Evolutionary conservation across 2,888 invertebrate genomes (phyloP), one percentile per base, ranked within the genome.

Genomic region (Phragmatobia fuliginosa): DNA sequence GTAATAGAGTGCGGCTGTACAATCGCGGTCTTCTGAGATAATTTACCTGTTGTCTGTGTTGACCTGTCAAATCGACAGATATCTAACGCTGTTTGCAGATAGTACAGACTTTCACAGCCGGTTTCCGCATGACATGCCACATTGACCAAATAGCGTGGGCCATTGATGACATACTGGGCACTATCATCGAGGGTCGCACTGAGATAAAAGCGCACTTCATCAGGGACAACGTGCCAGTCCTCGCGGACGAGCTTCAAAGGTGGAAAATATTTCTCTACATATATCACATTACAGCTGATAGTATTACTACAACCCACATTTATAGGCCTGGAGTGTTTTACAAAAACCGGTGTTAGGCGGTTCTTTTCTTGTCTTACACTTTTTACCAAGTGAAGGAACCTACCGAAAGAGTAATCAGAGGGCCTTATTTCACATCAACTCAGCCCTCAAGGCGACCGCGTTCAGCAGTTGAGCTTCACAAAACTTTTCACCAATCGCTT

Each of bases 141-240:
- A 94, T 96, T 71, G 96, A 96, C 87, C 93, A 94, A 70, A 93
- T 96, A 68, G 84, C 92, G 62, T 91, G 91, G 1, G 90, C 90
- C 45, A 88, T 83, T 21, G 89, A 94, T 82, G 74, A 74, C 33
- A 78, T 77, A 64, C 18, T 14, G 28, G 95, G 95, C 62, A 84
- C 89, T 16, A 87, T 92, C 2, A 81, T 87, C 6, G 90, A 89
- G 6, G 89, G 92, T 76, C 76, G 85, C 69, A 96, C 96, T 0
- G 93, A 95, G 71, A 94, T 96, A 62, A 91, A 93, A 63, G 94
- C 96, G 25, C 96, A 96, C 86, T 97, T 97, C 88, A 96, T 97
- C n/a, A 85, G 94, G 33, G 84, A 94, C 74, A 87, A 95, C 79
- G 84, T 91, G 78, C 96, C 96, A 0, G 95, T 96, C n/a, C 85